Conservation (phyloP, 2,888 invertebrate species). For the Clostera curtula region DNA sequence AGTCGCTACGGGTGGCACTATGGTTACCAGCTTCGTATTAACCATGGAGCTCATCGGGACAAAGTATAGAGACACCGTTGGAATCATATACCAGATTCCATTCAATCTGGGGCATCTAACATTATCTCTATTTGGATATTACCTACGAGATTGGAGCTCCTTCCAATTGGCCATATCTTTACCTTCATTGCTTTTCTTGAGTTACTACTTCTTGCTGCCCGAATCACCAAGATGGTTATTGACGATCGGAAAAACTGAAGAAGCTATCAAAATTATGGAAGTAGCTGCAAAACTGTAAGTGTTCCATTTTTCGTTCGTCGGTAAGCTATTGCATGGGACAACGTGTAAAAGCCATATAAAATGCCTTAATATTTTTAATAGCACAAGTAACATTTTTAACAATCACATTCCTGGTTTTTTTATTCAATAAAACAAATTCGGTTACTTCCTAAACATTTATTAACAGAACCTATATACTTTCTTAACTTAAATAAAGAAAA, state of each 20-base stretch:
- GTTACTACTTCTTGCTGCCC: slow-evolving; percentile 83
- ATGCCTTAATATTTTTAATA: too few relatives aligned
- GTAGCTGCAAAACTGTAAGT: slow-evolving; percentile 75
- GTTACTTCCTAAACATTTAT: too few relatives aligned
- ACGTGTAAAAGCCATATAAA: too few relatives aligned
- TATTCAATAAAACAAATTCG: too few relatives aligned
- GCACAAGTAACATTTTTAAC: too few relatives aligned
- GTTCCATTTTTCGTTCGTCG: too few relatives aligned
- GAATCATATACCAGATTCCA: slow-evolving; percentile 80
- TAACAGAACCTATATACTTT: too few relatives aligned
- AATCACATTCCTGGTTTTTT: too few relatives aligned
- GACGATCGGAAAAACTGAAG: slow-evolving; percentile 78
- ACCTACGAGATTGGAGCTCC: slow-evolving; percentile 78
- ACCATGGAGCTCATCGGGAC: slow-evolving; percentile 80
- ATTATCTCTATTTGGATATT: slow-evolving; percentile 78
- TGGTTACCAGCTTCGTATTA: slow-evolving; percentile 85
- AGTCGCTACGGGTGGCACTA: slow-evolving; percentile 86
- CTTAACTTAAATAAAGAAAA: too few relatives aligned
- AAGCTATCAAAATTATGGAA: slow-evolving; percentile 78
- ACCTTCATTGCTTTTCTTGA: slow-evolving; percentile 76
- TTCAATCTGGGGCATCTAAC: slow-evolving; percentile 81
- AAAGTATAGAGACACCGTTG: slow-evolving; percentile 79
- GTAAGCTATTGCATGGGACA: too few relatives aligned
- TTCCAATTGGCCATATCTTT: slow-evolving; percentile 80
- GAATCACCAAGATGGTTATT: slow-evolving; percentile 90